Base-by-base conservation (phyloP, 2,888 invertebrate species). In the Cylindroiulus punctatus region DNA sequence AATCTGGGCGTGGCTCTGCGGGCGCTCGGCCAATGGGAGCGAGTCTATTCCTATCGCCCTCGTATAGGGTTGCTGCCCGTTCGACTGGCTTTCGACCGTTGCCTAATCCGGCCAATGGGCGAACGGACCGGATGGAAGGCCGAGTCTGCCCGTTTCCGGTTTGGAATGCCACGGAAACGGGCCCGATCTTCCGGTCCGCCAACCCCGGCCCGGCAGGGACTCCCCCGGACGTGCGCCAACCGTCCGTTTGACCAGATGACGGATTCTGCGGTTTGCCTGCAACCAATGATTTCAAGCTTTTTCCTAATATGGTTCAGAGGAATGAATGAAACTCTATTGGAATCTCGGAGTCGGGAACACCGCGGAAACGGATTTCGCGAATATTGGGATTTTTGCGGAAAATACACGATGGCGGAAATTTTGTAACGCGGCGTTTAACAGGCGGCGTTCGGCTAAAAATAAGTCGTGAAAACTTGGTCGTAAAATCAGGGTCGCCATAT, bases 301-400 rank as follows among this genome's bases (percentile, higher is more conserved):
- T 84, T 83, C 87, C 87, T 87, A 86, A 86, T 87, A 87, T 83
- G 87, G 87, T 47, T 44, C 84, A 84, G 65, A 76, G 86, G 87
- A 87, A 87, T 87, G 86, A 87, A 87, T 87, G 87, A 87, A 87
- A 83, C 40, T 47, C 81, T 76, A 84, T 40, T 44, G 84, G 87
- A 87, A 87, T 87, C 86, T 57, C 44, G 30, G 76, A 26, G 30
- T 22, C 12, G 76, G 26, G 10, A 30, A 30, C 76, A 14, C 14
- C 30, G 30, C 22, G 52, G 52, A 5, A 17, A 19, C 5, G 14
- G 30, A 22, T 76, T 76, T 26, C 10, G 22, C 22, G 22, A 22
- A 22, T 8, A 22, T 30, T 76, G 12, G 30, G 30, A 14, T 0
- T 30, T 30, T 76, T 30, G 30, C 22, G 30, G 30, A 12, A 76